Conservation (phyloP, 2,113 vertebrate genomes). For the Rhinolophus ferrumequinum region DNA sequence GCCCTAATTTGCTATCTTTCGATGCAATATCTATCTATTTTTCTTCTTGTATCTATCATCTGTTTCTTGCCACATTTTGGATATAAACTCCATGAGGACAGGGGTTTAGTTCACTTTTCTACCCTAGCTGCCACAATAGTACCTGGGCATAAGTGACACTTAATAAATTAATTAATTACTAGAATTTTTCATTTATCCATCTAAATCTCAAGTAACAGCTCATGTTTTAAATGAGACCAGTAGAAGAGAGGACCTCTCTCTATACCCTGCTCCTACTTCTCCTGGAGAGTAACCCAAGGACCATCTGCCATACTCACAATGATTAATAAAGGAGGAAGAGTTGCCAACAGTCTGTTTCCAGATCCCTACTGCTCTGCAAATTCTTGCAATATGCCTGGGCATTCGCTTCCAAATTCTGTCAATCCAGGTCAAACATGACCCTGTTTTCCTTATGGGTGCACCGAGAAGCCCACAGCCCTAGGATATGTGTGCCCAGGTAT, state of each 20-base stretch:
- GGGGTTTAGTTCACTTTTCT: neutral
- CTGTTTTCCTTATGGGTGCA: neutral
- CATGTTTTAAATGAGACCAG: neutral
- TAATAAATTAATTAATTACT: neutral
- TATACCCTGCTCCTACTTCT: neutral
- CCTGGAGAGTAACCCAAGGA: constrained; percentile 51
- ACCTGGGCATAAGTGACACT: neutral
- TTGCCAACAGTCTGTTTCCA: constrained; percentile 52
- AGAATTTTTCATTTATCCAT: neutral
- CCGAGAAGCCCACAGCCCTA: neutral
- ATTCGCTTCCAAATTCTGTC: constrained; percentile 46
- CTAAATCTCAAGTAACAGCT: neutral
- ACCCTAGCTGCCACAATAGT: neutral
- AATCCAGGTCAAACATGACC: neutral
- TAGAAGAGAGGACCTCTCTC: neutral
- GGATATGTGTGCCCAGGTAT: neutral
- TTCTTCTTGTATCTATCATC: neutral
- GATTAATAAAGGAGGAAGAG: constrained; percentile 55
- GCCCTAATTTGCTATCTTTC: neutral
- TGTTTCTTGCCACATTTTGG: neutral
- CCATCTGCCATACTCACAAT: constrained; percentile 62
- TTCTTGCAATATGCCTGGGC: constrained; percentile 39
- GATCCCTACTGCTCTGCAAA: constrained; percentile 44
- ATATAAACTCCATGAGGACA: neutral
- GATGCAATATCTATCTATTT: neutral